phyloP scores from a whole-genome alignment of 2,888 invertebrate species.

The Leptura quadrifasciata region DNA sequence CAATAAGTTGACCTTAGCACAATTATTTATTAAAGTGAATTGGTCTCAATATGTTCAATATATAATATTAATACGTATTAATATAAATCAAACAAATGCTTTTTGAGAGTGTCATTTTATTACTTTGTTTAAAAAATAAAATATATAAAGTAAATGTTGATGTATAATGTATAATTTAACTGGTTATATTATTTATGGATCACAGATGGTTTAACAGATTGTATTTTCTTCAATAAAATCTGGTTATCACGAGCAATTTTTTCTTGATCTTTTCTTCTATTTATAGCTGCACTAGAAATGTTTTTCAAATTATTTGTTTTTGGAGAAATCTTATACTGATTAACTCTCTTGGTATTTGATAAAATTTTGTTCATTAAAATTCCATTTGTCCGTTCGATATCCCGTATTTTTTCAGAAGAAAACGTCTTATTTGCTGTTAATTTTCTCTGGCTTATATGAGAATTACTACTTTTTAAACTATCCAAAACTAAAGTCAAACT shows the following conservation, averaged over 20 bases:
- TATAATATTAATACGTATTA: not conserved
- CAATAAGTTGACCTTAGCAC: constrained; percentile 53
- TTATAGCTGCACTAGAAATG: constrained; percentile 61
- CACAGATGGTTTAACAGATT: constrained; percentile 56
- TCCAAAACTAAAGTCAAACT: constrained; percentile 33
- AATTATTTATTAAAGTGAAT: constrained; percentile 38
- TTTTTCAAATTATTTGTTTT: constrained; percentile 43
- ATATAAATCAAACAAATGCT: not conserved
- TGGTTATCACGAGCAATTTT: constrained; percentile 64
- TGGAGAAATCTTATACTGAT: constrained; percentile 55
- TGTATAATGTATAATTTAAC: constrained; percentile 4
- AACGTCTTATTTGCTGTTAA: constrained; percentile 53
- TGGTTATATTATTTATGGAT: constrained; percentile 41
- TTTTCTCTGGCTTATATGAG: constrained; percentile 10
- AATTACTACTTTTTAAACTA: constrained; percentile 32
- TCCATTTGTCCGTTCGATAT: constrained; percentile 57
- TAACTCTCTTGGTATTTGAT: constrained; percentile 57
- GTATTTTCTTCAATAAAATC: constrained; percentile 58
- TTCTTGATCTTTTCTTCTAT: constrained; percentile 59
- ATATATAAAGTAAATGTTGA: not conserved
- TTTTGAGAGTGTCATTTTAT: constrained; percentile 12
- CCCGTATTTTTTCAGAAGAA: constrained; percentile 50
- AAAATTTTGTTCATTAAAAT: constrained; percentile 63
- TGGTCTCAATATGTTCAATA: not conserved
- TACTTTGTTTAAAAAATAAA: constrained; percentile 20